Percentiles rank a stretch among this genome's conserved stretches.
Conservation (phyloP, 2,113 vertebrate genomes). For the Pitta sordida region DNA sequence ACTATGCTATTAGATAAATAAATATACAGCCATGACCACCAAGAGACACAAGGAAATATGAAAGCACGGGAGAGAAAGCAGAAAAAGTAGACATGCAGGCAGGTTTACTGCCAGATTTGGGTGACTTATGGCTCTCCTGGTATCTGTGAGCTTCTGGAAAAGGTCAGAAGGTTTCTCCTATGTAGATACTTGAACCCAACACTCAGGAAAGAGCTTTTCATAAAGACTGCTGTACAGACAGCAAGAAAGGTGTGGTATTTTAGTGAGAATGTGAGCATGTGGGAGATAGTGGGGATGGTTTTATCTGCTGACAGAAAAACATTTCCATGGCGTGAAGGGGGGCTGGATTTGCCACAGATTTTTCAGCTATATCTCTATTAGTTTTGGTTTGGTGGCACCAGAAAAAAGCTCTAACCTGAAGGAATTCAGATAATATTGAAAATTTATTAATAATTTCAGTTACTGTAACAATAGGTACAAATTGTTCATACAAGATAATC, state of each 20-base stretch:
- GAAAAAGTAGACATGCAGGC: neutral
- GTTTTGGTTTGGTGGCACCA: neutral
- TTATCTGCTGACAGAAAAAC: neutral
- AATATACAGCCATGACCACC: neutral
- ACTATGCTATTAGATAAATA: neutral
- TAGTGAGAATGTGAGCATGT: neutral
- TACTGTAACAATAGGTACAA: neutral
- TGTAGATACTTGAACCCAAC: neutral
- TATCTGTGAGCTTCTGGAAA: constrained; percentile 21
- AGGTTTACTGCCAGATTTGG: neutral
- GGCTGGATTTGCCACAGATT: neutral
- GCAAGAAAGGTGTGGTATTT: neutral
- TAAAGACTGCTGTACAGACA: neutral
- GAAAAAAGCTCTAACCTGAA: neutral
- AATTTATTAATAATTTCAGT: neutral
- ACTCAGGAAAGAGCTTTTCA: neutral
- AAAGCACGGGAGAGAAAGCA: neutral
- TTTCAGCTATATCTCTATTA: neutral
- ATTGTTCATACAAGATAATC: neutral
- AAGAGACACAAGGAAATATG: constrained; percentile 4
- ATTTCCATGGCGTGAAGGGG: neutral
- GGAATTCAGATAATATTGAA: neutral
- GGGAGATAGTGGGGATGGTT: neutral
- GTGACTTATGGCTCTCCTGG: neutral
- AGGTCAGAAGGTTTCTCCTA: neutral